Evolutionary conservation across 2,797 vertebrate genomes (phyloP).

Genomic region (Propithecus perrieri): DNA sequence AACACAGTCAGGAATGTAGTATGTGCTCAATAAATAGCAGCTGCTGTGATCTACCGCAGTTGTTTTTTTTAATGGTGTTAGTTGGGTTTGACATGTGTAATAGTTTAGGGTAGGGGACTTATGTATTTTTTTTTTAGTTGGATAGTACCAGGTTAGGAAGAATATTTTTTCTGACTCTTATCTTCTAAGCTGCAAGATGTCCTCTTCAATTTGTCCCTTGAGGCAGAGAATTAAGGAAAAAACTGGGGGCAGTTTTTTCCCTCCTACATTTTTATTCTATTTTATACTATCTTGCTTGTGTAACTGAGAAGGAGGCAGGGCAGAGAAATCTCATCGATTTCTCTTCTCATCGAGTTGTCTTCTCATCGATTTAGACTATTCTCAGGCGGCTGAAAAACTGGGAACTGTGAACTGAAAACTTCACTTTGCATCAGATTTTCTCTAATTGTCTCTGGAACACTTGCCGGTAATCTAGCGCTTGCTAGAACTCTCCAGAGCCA

Average conservation of each 20-base stretch:
- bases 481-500: slow-evolving; percentile 83
- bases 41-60: neutral
- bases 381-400: slow-evolving; percentile 78
- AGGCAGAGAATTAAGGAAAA: slow-evolving; percentile 68
- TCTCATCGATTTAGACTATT: slow-evolving; percentile 81
- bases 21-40: neutral
- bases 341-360: slow-evolving; percentile 78
- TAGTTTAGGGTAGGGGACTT: neutral
- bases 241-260: slow-evolving; percentile 58
- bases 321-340: slow-evolving; percentile 83
- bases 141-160: neutral
- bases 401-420: slow-evolving; percentile 81
- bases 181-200: slow-evolving; percentile 54
- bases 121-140: neutral
- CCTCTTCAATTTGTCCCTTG: slow-evolving; percentile 56
- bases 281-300: slow-evolving; percentile 73
- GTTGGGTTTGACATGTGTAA: neutral
- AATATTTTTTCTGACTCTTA: neutral
- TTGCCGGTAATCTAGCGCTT: slow-evolving; percentile 73
- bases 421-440: slow-evolving; percentile 80
- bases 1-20: neutral
- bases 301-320: slow-evolving; percentile 78
- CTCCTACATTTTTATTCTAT: slow-evolving; percentile 72
- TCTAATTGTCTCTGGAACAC: slow-evolving; percentile 83
- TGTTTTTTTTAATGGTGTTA: neutral